Percentiles rank a stretch among this genome's conserved stretches.
Conservation (phyloP, 1,140 invertebrate species). For the Cheumatopsyche charites region DNA sequence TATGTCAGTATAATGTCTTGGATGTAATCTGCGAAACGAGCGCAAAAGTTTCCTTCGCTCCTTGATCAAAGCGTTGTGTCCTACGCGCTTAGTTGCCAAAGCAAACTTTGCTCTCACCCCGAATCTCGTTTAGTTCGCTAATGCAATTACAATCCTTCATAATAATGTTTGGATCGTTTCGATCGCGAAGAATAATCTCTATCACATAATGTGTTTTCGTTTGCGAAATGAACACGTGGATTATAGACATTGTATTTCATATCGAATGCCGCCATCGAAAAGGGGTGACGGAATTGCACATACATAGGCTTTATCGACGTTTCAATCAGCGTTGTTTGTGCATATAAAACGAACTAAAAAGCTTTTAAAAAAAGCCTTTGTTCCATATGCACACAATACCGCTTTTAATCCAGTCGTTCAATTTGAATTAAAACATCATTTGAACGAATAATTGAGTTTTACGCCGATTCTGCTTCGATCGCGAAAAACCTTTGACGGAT, state of each 20-base stretch:
- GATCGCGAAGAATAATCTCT: too few species aligned
- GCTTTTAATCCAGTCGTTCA: conserved; percentile 11
- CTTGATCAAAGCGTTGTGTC: conserved; percentile 10
- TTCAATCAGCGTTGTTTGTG: too few species aligned
- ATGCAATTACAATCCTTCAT: conserved; percentile 11
- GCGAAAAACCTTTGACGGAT: too few species aligned
- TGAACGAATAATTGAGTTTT: neutral
- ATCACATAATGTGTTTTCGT: too few species aligned
- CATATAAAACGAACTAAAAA: too few species aligned
- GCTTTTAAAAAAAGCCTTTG: conserved; percentile 3
- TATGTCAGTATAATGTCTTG: too few species aligned
- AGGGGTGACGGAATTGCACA: neutral
- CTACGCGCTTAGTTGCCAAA: neutral
- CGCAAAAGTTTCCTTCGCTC: neutral
- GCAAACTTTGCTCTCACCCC: conserved; percentile 1
- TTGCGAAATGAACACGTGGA: conserved; percentile 4
- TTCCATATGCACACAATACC: neutral
- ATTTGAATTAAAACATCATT: conserved; percentile 12
- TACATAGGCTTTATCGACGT: too few species aligned
- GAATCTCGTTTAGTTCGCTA: neutral
- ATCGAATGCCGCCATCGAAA: neutral
- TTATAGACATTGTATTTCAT: neutral
- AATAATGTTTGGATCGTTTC: too few species aligned
- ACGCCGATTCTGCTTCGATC: too few species aligned
- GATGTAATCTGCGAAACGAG: neutral